Percentiles rank a stretch among this genome's conserved stretches.
Conservation (phyloP, 1,140 invertebrate species). For the Atta texana region DNA sequence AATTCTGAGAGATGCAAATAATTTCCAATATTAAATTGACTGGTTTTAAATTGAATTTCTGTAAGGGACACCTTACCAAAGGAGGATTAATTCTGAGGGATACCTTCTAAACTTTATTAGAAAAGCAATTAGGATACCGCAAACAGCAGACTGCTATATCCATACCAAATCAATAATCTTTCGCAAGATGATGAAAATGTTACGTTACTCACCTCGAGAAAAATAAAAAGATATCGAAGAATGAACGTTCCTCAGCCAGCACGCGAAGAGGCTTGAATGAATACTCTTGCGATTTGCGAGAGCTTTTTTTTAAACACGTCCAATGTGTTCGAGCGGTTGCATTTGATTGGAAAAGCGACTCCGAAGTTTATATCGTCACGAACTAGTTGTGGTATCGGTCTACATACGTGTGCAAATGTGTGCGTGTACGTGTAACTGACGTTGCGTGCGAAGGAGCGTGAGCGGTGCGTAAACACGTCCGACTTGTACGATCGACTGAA, state of each 20-base stretch:
- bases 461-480: slow-evolving; percentile 18
- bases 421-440: background rate
- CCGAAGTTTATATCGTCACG: background rate
- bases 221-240: background rate
- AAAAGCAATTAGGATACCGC: background rate
- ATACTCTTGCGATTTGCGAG: background rate
- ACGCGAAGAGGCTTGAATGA: background rate
- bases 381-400: background rate
- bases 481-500: slow-evolving; percentile 35
- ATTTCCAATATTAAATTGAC: too few relatives aligned
- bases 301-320: background rate
- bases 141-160: background rate
- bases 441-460: background rate
- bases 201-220: slow-evolving; percentile 2
- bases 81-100: background rate
- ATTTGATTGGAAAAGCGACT: slow-evolving; percentile 33
- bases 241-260: background rate
- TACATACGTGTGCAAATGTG: too few relatives aligned
- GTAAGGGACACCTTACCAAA: too few relatives aligned
- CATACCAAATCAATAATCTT: background rate
- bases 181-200: background rate
- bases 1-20: too few relatives aligned
- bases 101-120: background rate
- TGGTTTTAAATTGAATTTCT: too few relatives aligned
- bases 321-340: background rate